Evolutionary conservation across 2,113 vertebrate species (phyloP).

Genomic region (Tupaia chinensis): DNA sequence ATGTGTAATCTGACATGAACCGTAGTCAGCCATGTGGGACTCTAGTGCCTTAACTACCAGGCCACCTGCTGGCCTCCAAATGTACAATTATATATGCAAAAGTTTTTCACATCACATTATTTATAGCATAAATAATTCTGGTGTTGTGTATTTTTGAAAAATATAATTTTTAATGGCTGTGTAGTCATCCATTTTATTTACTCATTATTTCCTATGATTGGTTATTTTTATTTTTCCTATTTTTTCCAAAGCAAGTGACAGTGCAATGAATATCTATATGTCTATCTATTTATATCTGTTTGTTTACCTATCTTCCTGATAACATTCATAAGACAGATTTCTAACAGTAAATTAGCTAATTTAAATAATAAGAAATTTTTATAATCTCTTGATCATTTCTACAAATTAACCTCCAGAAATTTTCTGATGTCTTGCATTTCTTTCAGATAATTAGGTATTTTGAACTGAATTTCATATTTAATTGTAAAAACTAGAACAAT

Average conservation of each 20-base stretch:
- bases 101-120: not conserved
- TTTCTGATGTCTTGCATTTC: not conserved
- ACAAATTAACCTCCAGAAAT: not conserved
- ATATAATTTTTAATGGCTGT: not conserved
- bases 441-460: not conserved
- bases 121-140: not conserved
- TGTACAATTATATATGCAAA: not conserved
- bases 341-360: not conserved
- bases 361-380: slow-evolving; percentile 35
- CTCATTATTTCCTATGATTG: not conserved
- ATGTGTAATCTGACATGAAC: no score
- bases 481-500: no score
- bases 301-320: not conserved
- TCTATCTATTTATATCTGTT: not conserved
- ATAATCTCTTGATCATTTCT: not conserved
- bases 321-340: not conserved
- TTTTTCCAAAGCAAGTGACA: not conserved
- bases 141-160: not conserved
- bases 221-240: not conserved
- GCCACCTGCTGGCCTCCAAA: no score
- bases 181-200: not conserved
- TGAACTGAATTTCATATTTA: not conserved
- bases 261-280: not conserved
- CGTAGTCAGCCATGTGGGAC: no score
- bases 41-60: no score